Conservation (phyloP, 2,888 invertebrate genomes). For the Ligdia adustata region DNA sequence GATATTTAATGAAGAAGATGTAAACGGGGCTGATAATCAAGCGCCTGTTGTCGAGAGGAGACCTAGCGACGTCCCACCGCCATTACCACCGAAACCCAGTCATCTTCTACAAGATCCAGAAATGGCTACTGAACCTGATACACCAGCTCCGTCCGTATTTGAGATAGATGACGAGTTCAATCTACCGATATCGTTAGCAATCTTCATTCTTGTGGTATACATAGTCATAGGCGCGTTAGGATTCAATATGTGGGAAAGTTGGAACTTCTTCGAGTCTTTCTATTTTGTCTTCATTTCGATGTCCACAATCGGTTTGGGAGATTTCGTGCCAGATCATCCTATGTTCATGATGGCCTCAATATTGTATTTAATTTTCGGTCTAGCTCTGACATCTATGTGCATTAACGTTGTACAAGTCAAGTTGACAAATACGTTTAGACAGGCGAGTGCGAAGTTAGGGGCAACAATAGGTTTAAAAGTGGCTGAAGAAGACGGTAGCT, state of each 20-base stretch:
- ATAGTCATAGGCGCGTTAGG: conserved; percentile 93
- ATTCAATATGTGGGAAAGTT: conserved; percentile 90
- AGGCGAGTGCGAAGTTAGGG: conserved; percentile 93
- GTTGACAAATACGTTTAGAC: conserved; percentile 91
- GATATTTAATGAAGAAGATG: conserved; percentile 83
- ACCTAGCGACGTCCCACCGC: conserved; percentile 71
- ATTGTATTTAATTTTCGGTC: conserved; percentile 95
- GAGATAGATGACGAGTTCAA: conserved; percentile 97
- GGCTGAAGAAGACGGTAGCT: conserved; percentile 86
- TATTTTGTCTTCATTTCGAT: conserved; percentile 99
- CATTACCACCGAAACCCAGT: conserved; percentile 71
- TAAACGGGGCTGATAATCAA: conserved; percentile 29
- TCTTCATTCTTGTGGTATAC: conserved; percentile 92
- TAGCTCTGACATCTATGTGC: conserved; percentile 98
- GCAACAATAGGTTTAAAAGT: conserved; percentile 92
- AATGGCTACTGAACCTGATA: conserved; percentile 86
- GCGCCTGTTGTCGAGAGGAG: conserved; percentile 60
- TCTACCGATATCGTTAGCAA: conserved; percentile 95
- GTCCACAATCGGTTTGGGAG: conserved; percentile 98
- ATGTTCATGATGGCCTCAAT: conserved; percentile 96
- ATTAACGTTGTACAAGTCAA: conserved; percentile 97
- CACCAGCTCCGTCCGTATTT: conserved; percentile 90
- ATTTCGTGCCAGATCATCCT: conserved; percentile 94
- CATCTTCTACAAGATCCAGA: conserved; percentile 53
- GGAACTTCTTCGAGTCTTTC: conserved; percentile 97